Conservation (phyloP, 2,888 invertebrate species). For the Beris chalybata region DNA sequence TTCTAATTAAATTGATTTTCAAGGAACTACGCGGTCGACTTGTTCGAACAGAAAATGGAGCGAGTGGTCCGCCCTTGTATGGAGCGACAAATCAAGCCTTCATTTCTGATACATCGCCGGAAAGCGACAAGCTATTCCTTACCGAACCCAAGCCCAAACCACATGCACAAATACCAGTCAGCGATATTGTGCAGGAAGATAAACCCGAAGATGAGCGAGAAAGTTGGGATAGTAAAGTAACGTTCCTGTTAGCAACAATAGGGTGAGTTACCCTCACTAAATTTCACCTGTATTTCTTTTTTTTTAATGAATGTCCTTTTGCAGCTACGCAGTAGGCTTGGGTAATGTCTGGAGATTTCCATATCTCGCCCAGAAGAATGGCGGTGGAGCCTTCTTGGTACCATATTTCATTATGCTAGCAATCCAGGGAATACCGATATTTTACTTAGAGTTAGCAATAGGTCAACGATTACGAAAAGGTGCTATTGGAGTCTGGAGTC, state of each 20-base stretch:
- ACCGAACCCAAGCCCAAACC: conserved; percentile 11
- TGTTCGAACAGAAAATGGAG: conserved; percentile 69
- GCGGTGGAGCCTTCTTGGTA: conserved; percentile 95
- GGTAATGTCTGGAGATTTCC: conserved; percentile 97
- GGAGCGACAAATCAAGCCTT: conserved; percentile 88
- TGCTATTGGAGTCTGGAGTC: conserved; percentile 94
- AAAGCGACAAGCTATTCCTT: conserved; percentile 5
- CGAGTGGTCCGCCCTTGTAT: conserved; percentile 64
- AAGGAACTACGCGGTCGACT: conserved; percentile 77
- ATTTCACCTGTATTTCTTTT: background rate
- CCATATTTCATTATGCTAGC: conserved; percentile 95
- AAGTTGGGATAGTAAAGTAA: conserved; percentile 91
- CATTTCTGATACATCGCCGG: conserved; percentile 52
- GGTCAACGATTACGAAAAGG: conserved; percentile 92
- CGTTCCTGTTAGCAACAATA: conserved; percentile 89
- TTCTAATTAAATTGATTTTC: background rate
- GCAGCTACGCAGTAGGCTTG: conserved; percentile 83
- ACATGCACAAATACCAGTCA: conserved; percentile 60
- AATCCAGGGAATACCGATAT: conserved; percentile 93
- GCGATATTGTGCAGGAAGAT: conserved; percentile 64
- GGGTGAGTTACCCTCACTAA: conserved; percentile 57
- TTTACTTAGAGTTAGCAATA: conserved; percentile 93
- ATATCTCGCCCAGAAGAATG: conserved; percentile 91
- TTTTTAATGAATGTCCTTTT: conserved; percentile 25
- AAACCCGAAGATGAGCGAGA: conserved; percentile 77